Evolutionary conservation across 2,797 vertebrate species (phyloP), one percentile per base, ranked within the genome.

Genomic region (Alauda arvensis): DNA sequence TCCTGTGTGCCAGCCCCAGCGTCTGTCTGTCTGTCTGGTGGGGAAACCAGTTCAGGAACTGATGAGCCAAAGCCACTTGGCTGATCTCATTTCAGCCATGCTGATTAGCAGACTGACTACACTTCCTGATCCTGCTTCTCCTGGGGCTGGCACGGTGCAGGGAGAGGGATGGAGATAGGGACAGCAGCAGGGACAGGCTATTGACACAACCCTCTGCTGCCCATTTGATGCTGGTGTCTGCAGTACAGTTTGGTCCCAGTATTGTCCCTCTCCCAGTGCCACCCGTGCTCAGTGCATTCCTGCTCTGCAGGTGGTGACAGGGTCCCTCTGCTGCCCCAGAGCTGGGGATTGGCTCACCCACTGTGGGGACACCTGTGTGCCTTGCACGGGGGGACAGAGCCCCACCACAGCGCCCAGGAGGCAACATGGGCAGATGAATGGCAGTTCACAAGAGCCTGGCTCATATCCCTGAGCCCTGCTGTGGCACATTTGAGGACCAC

Each of bases 31-130:
- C 89, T 69, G 53, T 25, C 34, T 60, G 31, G 51, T 75, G 67
- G 83, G 85, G 33, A 72, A 93, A 91, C 91, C 92, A 81, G 92
- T 90, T 85, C 39, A 57, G 60, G 85, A 78, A 46, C 74, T 83
- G 77, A 34, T 83, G 88, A 94, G 77, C 77, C 80, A 25, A 85
- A 92, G 42, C 43, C 59, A 42, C 29, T 28, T 26, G 66, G 53
- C 66, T 80, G 69, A 61, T 89, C 46, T 80, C 0, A 0, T 85
- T 83, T 77, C 3, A 8, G 17, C 46, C 55, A 19, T 34, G 61
- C 65, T 60, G 23, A 43, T 90, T 28, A 45, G 34, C 57, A 70
- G 28, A 33, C 31, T 0, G 0, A 25, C 46, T 87, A 26, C 26
- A 1, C 60, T 86, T 69, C 43, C 29, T 1, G 4, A 6, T 49